Base-by-base conservation (phyloP, 2,113 vertebrate genomes). In the Stictonetta naevosa region DNA sequence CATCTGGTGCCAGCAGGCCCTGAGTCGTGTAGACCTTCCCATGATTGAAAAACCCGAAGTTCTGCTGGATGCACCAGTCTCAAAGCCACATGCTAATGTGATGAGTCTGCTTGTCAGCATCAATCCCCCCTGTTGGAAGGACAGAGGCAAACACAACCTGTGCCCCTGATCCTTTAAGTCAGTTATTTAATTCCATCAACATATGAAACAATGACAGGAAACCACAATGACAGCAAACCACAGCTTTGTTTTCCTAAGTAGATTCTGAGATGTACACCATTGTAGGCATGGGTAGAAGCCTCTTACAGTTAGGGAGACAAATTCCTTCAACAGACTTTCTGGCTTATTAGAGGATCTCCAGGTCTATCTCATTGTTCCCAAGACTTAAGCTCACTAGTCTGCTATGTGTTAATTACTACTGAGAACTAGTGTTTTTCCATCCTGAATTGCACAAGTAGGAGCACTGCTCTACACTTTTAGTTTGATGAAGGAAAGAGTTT, bases 401-500 rank as follows among this genome's bases (percentile, higher is more conserved):
- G 16, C 28, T 40, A 22, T 6, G 4, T 56, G 8, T 31, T 46
- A 52, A 56, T 84, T 66, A 15, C 38, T 74, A 3, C 26, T 72
- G 33, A 79, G 40, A 67, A 63, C 10, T 18, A 75, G 44, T 48
- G 22, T 13, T 38, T 82, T 66, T 58, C n/a, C 8, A 10, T 20
- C 13, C 2, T 2, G 33, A 53, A 44, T 13, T 38, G 17, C 19
- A 19, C 0, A 0, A 55, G 8, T 18, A 44, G 34, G 26, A 44
- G 26, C 6, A 42, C 10, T 56, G 28, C 44, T 55, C 42, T 73
- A 31, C 31, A 20, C 28, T 69, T 28, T 58, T 38, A 15, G 5
- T 21, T 55, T 36, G 59, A 69, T 15, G 10, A 64, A 59, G 20
- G 15, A 59, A 71, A 74, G 4, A 8, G 23, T 13, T 13, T n/a